Evolutionary conservation across 2,888 invertebrate genomes (phyloP), one percentile per base, ranked within the genome.

Genomic region (Epirrhoe alternata): DNA sequence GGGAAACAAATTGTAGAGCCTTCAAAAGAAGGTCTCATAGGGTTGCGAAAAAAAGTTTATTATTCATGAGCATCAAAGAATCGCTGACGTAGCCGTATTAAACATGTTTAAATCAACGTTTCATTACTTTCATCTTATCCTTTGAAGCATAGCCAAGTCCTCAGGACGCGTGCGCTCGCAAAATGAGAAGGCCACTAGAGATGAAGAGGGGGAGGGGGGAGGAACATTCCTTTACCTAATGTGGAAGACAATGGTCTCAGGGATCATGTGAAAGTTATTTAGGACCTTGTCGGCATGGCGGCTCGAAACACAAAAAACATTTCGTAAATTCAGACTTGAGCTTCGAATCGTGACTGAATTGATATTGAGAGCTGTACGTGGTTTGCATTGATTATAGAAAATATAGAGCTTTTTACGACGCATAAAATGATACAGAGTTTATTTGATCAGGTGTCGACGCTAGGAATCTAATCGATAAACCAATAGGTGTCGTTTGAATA

Each of bases 171-270:
- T 87, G 88, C 85, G 82, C 68, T 71, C 76, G 88, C 88, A 87
- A 89, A 85, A 89, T 87, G 85, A 86, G 79, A 73, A 77, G 74
- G 63, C 68, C 68, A 71, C 69, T 64, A 66, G 59, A 66, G 69
- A 74, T 53, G 42, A 56, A 69, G 62, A 56, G 67, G 74, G 38
- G 57, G 7, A 69, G 57, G 73, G 72, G 72, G 70, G 71, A 70
- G 74, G 75, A 69, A 78, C 86, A 90, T 90, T 89, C 88, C 87
- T 88, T 86, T 87, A 85, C 92, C 92, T 88, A 89, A 92, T 88
- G 87, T 86, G 91, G 92, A 89, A 90, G 78, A 92, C 92, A 92
- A 92, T 92, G 88, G 77, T 74, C 77, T 80, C 85, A 83, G 81
- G 83, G 85, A 81, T 81, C 80, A 83, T 81, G 84, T 78, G 84